A percentile compares a stretch with the other conserved stretches of the same genome.
Evolutionary conservation across 2,888 invertebrate genomes (phyloP).

Genomic region (Nipponacmea schrenckii): DNA sequence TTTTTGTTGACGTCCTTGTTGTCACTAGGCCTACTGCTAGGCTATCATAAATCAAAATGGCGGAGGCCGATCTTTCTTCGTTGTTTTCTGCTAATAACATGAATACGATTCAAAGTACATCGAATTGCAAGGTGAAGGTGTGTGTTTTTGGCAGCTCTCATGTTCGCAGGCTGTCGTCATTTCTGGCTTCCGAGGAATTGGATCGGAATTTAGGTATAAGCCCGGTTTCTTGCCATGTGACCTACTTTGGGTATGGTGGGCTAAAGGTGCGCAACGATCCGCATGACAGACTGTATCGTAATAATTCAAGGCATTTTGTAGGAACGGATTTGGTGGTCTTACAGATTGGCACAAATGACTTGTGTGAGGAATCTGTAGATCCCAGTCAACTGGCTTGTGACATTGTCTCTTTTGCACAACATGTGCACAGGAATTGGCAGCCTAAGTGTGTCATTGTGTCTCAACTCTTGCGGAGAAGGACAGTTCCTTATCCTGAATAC

Average conservation of each 20-base stretch:
- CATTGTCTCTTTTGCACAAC: background rate
- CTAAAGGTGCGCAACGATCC: background rate
- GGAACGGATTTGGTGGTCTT: background rate
- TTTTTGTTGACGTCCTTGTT: too few species aligned
- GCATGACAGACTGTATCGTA: background rate
- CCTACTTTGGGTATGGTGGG: background rate
- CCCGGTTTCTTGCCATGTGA: background rate
- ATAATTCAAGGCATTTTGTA: background rate
- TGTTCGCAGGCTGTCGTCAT: too few species aligned
- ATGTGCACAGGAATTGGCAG: background rate
- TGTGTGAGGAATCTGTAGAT: background rate
- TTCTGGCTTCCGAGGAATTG: too few species aligned
- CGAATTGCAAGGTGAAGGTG: too few species aligned
- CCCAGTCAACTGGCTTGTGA: background rate
- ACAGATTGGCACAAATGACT: background rate
- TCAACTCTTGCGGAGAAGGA: background rate
- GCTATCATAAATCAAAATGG: too few species aligned
- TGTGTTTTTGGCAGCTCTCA: too few species aligned
- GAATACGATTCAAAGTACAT: too few species aligned
- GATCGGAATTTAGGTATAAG: background rate
- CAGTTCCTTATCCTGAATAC: background rate
- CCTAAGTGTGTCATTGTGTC: background rate
- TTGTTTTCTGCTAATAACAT: too few species aligned
- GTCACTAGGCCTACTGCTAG: too few species aligned
- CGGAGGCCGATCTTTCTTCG: too few species aligned